Conservation (phyloP, 1,140 invertebrate species). For the Portunus trituberculatus region DNA sequence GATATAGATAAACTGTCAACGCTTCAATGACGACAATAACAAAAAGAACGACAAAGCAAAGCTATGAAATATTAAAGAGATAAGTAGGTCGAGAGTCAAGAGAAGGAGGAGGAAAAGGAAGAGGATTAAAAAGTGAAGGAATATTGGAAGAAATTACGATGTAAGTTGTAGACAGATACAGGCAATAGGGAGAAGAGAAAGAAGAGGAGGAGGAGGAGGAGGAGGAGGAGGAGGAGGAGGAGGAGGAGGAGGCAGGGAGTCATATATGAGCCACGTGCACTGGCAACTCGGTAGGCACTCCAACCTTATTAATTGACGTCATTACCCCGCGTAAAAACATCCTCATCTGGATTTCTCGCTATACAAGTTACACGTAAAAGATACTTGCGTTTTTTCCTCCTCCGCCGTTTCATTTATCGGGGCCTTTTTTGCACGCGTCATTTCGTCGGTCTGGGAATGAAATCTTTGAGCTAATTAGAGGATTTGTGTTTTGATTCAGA, state of each 20-base stretch:
- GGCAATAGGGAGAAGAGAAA: neutral
- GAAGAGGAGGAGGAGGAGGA: too few relatives aligned
- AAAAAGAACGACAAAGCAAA: neutral
- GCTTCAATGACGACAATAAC: too few relatives aligned
- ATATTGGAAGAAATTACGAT: neutral
- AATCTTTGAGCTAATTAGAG: conserved; percentile 64
- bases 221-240: neutral
- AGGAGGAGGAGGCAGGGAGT: neutral
- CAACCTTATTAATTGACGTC: neutral
- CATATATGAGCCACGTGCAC: neutral
- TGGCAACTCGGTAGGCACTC: neutral
- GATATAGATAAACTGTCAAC: neutral
- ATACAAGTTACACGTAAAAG: conserved; percentile 32
- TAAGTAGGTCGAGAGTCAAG: neutral
- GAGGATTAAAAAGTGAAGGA: neutral
- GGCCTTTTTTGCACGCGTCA: neutral
- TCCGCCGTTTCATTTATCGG: neutral
- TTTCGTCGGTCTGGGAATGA: conserved; percentile 32
- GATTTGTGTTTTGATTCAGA: conserved; percentile 62
- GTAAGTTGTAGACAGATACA: neutral
- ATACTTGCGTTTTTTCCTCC: neutral
- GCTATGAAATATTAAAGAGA: neutral
- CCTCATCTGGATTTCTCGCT: conserved; percentile 45
- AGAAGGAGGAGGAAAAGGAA: neutral
- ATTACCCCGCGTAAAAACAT: conserved; percentile 19